Evolutionary conservation across 2,888 invertebrate species (phyloP).

Genomic region (Brachypalpus laphriformis): DNA sequence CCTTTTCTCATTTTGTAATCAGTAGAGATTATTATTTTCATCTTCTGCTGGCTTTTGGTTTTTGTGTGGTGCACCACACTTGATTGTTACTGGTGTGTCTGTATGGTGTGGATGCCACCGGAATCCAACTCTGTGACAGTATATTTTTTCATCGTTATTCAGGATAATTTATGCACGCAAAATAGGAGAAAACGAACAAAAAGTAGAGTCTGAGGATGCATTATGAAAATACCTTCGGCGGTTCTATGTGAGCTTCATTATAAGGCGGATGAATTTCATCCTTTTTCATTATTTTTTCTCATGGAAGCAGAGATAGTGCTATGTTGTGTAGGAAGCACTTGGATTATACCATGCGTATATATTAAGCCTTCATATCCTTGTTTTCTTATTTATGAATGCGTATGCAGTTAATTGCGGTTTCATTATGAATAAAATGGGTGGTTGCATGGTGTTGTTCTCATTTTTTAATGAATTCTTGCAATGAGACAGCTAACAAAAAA

Average conservation of each 20-base stretch:
- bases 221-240: slow-evolving; percentile 66
- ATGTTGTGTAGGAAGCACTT: slow-evolving; percentile 7
- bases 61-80: slow-evolving; percentile 53
- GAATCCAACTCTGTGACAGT: slow-evolving; percentile 16
- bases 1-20: slow-evolving; percentile 74
- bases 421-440: slow-evolving; percentile 60
- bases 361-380: not conserved
- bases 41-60: slow-evolving; percentile 46
- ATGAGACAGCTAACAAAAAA: not conserved
- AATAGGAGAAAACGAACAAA: slow-evolving; percentile 35
- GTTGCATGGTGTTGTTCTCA: slow-evolving; percentile 48
- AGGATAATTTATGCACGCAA: slow-evolving; percentile 66
- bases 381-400: slow-evolving; percentile 34
- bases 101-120: not conserved
- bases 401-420: slow-evolving; percentile 67
- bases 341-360: slow-evolving; percentile 24
- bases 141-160: slow-evolving; percentile 35
- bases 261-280: slow-evolving; percentile 64
- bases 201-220: slow-evolving; percentile 35
- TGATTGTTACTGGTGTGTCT: slow-evolving; percentile 50
- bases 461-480: slow-evolving; percentile 45
- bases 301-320: slow-evolving; percentile 18
- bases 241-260: slow-evolving; percentile 61
- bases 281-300: slow-evolving; percentile 27
- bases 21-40: slow-evolving; percentile 72